Evolutionary conservation across 2,888 invertebrate genomes (phyloP), one percentile per base, ranked within the genome.

Genomic region (Tinea trinotella): DNA sequence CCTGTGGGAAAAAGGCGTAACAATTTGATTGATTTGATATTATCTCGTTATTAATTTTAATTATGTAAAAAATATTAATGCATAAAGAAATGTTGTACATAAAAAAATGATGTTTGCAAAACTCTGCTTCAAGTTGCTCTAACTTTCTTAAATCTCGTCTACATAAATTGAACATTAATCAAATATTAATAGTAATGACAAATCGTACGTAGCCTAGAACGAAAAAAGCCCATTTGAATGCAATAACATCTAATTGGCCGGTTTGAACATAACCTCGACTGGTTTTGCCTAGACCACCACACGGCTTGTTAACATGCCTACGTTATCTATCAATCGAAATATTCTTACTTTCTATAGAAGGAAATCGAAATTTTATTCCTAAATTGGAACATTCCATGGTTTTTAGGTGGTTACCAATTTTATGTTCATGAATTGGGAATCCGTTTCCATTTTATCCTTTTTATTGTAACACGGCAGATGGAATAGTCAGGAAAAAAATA

Each of bases 341-440:
- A 76, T 74, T 77, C 68, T 84, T 78, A 83, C 84, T 84, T 84
- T 84, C 84, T 84, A 83, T 76, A 80, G 80, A 82, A 81, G 80
- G 82, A 84, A 83, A 84, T 81, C 83, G 82, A 83, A 83, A 83
- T 82, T 77, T 75, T 76, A 46, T 46, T 46, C 46, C 40, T 12
- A 13, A 13, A 13, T 15, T 40, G 15, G 2, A 30, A 30, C 7
- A 2, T 30, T 30, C 30, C 3, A 30, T 30, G 2, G 30, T n/a
- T 30, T n/a, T 30, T 30, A 30, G 2, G 2, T 30, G 7, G n/a
- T 10, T 10, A 30, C n/a, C 30, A 30, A 30, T 30, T 30, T 30
- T 30, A 30, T 30, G 7, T 30, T 7, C 22, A 22, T 22, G 3
- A 30, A n/a, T 30, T 30, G n/a, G 30, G 30, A n/a, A 30, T 30